phyloP scores from a whole-genome alignment of 1,140 invertebrate species.

The Zaprionus taronus region DNA sequence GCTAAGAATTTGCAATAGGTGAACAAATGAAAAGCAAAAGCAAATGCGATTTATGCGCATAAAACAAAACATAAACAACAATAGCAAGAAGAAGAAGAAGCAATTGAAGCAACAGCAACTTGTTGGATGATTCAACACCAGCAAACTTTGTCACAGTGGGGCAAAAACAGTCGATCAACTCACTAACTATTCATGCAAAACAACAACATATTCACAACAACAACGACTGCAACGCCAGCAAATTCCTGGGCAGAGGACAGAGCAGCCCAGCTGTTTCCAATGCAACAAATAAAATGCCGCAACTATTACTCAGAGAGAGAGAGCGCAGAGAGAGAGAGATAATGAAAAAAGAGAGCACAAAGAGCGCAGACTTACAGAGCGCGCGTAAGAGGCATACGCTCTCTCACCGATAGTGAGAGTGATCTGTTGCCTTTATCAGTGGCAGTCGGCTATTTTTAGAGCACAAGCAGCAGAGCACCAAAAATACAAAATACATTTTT shows the following conservation, averaged over 20 bases:
- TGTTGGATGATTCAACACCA: constrained; percentile 68
- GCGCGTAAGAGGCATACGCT: constrained; percentile 11
- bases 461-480: constrained; percentile 27
- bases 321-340: constrained; percentile 19
- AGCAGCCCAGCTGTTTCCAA: constrained; percentile 44
- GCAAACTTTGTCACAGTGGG: constrained; percentile 29
- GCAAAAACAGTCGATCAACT: constrained; percentile 18
- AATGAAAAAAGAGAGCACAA: constrained; percentile 16
- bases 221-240: constrained; percentile 35
- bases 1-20: constrained; percentile 58
- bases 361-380: constrained; percentile 1
- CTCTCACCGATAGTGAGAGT: constrained; percentile 61
- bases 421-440: constrained; percentile 69
- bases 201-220: constrained; percentile 40
- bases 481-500: constrained; percentile 40
- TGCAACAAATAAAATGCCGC: constrained; percentile 35
- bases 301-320: constrained; percentile 37
- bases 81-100: constrained; percentile 33
- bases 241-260: constrained; percentile 43
- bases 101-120: constrained; percentile 42
- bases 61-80: constrained; percentile 57
- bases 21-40: constrained; percentile 44
- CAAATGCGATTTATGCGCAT: constrained; percentile 72
- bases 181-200: constrained; percentile 6
- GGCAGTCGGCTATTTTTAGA: constrained; percentile 53